Base-by-base conservation (phyloP, 2,797 vertebrate genomes). In the Gorsachius magnificus region DNA sequence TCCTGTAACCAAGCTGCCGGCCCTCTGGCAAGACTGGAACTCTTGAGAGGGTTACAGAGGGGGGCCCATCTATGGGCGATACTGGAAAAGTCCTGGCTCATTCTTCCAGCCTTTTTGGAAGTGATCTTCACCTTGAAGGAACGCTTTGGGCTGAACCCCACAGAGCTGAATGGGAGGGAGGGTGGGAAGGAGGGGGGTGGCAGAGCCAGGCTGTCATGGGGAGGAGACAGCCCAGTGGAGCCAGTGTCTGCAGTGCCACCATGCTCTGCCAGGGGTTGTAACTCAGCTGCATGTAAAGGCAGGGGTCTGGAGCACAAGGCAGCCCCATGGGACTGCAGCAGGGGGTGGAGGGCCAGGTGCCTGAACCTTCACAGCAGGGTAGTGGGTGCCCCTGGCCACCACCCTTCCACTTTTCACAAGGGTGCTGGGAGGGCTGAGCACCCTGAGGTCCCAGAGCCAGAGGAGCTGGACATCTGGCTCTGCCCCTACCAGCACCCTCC, bases 271-370 rank as follows among this genome's bases (percentile, higher is more conserved):
- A 14, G 16, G 56, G 16, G 8, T 13, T 3, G 3, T 22, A 65
- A 65, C 56, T 76, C 46, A 76, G 16, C 17, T 65, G 20, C 3
- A 1, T 15, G 19, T 36, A 25, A 22, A 2, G 10, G 31, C 0
- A 4, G 33, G 16, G 11, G 15, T 31, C 72, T 80, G 64, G 46
- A 77, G 17, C 22, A 54, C 0, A 1, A 81, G 41, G 51, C 13
- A 50, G 24, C 20, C 48, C 24, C 53, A 46, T 0, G 1, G 68
- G 57, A 60, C 15, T 20, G 26, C 35, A 43, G 57, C 35, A 43
- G 2, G 29, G 36, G 71, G 36, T 3, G 10, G n/a, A 83, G 24
- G 22, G 36, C 56, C 0, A 0, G 13, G 13, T 84, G 69, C 36
- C 65, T 43, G 58, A 72, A 13, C 24, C 10, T 19, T 79, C 78